Percentiles rank a stretch among this genome's conserved stretches.
These are phyloP conservation scores for Apodemus speciosus DNA, from an alignment of 2,113 vertebrate genomes.

Conservation along the genomic window DNA sequence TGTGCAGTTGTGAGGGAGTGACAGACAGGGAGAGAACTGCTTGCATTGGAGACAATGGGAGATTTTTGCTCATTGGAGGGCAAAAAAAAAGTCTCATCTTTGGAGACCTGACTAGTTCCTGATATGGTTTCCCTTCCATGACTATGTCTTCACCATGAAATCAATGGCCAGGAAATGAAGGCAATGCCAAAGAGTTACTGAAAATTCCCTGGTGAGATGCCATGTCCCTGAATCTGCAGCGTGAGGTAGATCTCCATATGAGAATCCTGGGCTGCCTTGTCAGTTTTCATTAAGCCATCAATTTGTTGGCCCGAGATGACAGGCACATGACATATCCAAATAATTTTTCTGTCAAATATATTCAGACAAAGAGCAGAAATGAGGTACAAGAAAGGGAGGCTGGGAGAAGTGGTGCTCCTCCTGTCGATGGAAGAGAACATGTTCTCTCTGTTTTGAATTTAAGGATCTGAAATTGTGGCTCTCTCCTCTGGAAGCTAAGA, in stretches of 20 bases:
- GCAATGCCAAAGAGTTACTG: conserved; percentile 15
- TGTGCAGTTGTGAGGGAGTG: too few species aligned
- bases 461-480: conserved; percentile 46
- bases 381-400: background rate
- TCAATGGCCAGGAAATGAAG: background rate
- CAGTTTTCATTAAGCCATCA: conserved; percentile 62
- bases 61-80: background rate
- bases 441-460: conserved; percentile 67
- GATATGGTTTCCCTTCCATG: background rate
- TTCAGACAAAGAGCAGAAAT: conserved; percentile 60
- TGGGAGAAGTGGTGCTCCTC: conserved; percentile 15
- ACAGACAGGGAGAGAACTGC: background rate
- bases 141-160: conserved; percentile 9
- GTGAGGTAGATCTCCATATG: conserved; percentile 28
- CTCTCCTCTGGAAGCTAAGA: conserved; percentile 55
- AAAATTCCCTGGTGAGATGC: conserved; percentile 42
- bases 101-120: background rate
- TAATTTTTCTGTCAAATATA: conserved; percentile 68
- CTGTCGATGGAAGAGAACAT: conserved; percentile 15
- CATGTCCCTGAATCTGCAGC: background rate
- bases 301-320: conserved; percentile 67
- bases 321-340: conserved; percentile 65
- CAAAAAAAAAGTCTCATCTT: conserved; percentile 34
- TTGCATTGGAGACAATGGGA: background rate
- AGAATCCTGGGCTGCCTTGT: conserved; percentile 58